These are phyloP conservation scores for Euplagia quadripunctaria DNA, from an alignment of 2,888 invertebrate species.

Conservation along the genomic window DNA sequence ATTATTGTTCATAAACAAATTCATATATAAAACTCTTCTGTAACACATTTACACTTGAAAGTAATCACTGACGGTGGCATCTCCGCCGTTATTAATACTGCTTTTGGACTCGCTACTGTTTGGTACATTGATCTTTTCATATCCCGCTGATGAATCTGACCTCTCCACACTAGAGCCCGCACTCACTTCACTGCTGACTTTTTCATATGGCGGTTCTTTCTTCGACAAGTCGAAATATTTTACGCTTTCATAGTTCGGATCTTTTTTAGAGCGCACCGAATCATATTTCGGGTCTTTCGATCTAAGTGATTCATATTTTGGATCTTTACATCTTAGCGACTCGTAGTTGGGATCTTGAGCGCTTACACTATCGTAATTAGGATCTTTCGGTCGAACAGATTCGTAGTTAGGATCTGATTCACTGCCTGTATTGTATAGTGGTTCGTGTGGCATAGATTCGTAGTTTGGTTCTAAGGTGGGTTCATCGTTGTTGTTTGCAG, in stretches of 20 bases:
- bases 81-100: constrained; percentile 80
- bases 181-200: constrained; percentile 78
- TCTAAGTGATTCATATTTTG: constrained; percentile 87
- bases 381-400: constrained; percentile 89
- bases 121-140: constrained; percentile 79
- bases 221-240: constrained; percentile 89
- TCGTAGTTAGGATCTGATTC: constrained; percentile 92
- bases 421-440: constrained; percentile 90
- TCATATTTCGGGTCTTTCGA: constrained; percentile 91
- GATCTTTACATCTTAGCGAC: constrained; percentile 88
- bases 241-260: constrained; percentile 95
- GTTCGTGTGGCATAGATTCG: constrained; percentile 90
- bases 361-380: constrained; percentile 91
- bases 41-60: constrained; percentile 76
- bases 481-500: constrained; percentile 83
- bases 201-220: constrained; percentile 90
- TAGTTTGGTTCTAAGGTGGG: constrained; percentile 91
- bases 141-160: constrained; percentile 79
- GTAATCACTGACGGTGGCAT: constrained; percentile 80
- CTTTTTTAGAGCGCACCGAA: constrained; percentile 88
- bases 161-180: constrained; percentile 65
- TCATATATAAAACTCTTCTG: constrained; percentile 38
- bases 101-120: constrained; percentile 69
- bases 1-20: constrained; percentile 39
- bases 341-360: constrained; percentile 90